Evolutionary conservation across 2,888 invertebrate species (phyloP), one percentile per base, ranked within the genome.

Genomic region (Ormyrus labotus): DNA sequence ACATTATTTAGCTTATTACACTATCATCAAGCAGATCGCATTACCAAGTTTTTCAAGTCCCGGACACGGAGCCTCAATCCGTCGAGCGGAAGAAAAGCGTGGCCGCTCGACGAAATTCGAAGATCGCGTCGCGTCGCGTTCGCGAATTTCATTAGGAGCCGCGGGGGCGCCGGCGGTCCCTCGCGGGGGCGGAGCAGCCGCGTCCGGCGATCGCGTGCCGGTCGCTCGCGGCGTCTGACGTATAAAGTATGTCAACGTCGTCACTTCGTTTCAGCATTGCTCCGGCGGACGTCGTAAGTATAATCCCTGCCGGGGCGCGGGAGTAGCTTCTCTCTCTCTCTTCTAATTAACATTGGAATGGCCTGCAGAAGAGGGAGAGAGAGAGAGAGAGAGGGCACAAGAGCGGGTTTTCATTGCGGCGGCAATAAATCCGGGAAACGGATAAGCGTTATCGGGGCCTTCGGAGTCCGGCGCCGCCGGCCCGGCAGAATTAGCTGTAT

Each of bases 291-390:
- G 85, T 83, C 83, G 84, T 84, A 85, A 85, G 85, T 83, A 85
- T 85, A 88, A 88, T 87, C 78, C 81, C 8, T 34, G 19, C 5
- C 53, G n/a, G 48, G 11, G 73, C 11, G 45, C 13, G n/a, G 53
- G n/a, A 34, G 10, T 63, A 34, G 60, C 55, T 80, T 82, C 61
- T 51, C 75, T n/a, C 60, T 60, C 69, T 8, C 50, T 60, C 83
- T 81, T 81, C 89, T 89, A 88, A 89, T 89, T 89, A 89, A 89
- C 89, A 89, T 90, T 81, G 87, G 85, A 89, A 88, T 87, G 87
- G 87, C 85, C 86, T 84, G 45, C 13, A 47, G n/a, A 47, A 9
- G 86, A 84, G 85, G 85, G 34, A 85, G 85, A 86, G 86, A 86
- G 86, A 84, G 19, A 47, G 55, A 50, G 72, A 6, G 6, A 73